phyloP scores from a whole-genome alignment of 2,888 invertebrate genomes.

The Ceramica pisi region DNA sequence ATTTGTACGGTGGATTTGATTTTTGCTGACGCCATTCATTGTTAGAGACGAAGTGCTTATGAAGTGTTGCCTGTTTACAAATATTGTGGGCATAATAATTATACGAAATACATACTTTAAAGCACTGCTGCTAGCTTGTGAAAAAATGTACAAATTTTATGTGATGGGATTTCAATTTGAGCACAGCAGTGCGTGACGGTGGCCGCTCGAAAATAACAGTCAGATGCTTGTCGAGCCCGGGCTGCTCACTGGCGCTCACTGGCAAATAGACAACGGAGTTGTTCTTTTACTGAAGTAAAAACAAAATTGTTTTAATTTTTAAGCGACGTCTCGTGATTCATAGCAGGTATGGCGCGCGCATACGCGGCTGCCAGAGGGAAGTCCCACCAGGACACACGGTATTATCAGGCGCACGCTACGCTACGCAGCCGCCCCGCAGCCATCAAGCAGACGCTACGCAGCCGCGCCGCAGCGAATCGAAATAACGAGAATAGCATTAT shows the following conservation, averaged over 20 bases:
- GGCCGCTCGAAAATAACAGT: neutral
- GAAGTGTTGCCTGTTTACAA: neutral
- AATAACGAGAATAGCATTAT: constrained; percentile 31
- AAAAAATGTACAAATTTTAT: neutral
- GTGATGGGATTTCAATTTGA: neutral
- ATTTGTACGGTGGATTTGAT: neutral
- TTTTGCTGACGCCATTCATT: neutral
- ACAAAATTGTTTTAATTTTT: constrained; percentile 7
- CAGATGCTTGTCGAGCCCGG: neutral
- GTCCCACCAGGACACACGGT: constrained; percentile 7
- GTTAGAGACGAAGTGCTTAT: neutral
- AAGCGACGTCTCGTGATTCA: constrained; percentile 1
- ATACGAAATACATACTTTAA: no score
- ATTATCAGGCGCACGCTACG: no score
- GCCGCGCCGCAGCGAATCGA: neutral
- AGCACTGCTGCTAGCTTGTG: no score
- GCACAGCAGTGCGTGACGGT: neutral
- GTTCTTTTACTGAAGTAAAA: neutral
- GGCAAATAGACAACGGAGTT: neutral
- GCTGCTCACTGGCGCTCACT: neutral
- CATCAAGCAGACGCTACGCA: constrained; percentile 1
- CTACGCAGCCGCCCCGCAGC: neutral
- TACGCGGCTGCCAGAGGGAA: constrained; percentile 22
- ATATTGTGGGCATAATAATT: no score
- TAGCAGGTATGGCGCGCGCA: neutral